Evolutionary conservation across 1,140 invertebrate species (phyloP), one percentile per base, ranked within the genome.

Genomic region (Sminthurides bifidus): DNA sequence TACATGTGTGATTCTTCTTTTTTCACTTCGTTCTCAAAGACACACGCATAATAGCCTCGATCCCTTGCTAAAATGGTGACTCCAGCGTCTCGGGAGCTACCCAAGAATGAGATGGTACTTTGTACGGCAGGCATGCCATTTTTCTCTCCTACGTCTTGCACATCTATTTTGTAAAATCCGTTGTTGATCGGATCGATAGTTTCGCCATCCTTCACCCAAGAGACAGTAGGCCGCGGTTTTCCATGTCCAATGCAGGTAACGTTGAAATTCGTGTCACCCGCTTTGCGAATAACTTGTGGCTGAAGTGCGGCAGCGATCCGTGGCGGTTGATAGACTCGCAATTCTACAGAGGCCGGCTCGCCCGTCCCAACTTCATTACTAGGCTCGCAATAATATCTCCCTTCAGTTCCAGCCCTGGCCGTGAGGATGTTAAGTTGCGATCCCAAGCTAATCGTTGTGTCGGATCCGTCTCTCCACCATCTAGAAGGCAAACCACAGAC

Each of bases 21-120:
- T 65, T 86, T 88, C 2, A 92, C 86, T 68, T 89, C 85, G 67
- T 94, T 93, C 65, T 87, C 81, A 69, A 92, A 92, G 10, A 83
- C 77, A 69, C 90, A 93, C 3, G 84, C 81, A 70, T 92, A 93
- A 19, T 83, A 78, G 17, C 90, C 91, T 19, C 87, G 77, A 70
- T 93, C 90, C 27, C 79, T 79, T 0, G 88, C 84, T 17, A 87
- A 71, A 15, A 92, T 71, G 66, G 85, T 79, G 67, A 88, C 86
- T 1, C 76, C 77, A 0, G 81, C 80, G 17, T 61, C 58, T 31
- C 87, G 74, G 0, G 81, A 80, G 57, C 81, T 79, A 8, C 89
- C 87, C 24, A 75, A 72, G 69, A 92, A 92, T 66, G 79, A 80
- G 3, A 93, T 72, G 29, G 81, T 85, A 57, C 85, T 91, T 61